phyloP scores from a whole-genome alignment of 2,113 vertebrate genomes.

The Ia io region DNA sequence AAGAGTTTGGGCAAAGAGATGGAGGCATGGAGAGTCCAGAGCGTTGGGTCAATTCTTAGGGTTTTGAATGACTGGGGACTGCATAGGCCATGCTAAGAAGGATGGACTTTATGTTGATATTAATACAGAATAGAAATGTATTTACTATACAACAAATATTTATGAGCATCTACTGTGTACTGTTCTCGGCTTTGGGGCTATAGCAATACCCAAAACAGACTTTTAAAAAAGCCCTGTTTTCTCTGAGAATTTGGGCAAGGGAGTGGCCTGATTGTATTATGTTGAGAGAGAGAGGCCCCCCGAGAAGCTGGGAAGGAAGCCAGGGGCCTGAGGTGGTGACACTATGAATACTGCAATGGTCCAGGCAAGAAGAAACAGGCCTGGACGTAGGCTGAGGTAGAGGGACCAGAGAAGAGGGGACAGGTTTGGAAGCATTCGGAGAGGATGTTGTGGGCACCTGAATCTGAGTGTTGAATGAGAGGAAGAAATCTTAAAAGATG shows the following conservation, averaged over 20 bases:
- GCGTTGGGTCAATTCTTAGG: neutral
- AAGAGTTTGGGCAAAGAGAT: neutral
- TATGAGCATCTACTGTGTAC: neutral
- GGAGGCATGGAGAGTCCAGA: neutral
- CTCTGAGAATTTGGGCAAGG: neutral
- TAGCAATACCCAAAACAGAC: neutral
- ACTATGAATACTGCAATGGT: neutral
- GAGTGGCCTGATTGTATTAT: rapidly evolving
- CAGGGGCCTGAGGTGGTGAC: rapidly evolving
- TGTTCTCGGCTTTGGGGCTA: neutral
- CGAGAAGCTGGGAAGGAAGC: neutral
- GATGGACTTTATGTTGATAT: neutral
- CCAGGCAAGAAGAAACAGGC: neutral
- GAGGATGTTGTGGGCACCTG: neutral
- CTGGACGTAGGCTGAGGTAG: neutral
- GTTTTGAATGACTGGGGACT: neutral
- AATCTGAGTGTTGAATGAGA: neutral
- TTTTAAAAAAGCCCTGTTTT: neutral
- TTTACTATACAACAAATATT: neutral
- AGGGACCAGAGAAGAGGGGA: neutral
- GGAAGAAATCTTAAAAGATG: neutral
- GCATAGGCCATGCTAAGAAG: neutral
- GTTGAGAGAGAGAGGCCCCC: neutral
- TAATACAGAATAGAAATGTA: neutral
- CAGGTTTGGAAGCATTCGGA: neutral